These are phyloP conservation scores for Lutraria lutraria DNA, from an alignment of 2,888 invertebrate genomes.

Conservation along the genomic window DNA sequence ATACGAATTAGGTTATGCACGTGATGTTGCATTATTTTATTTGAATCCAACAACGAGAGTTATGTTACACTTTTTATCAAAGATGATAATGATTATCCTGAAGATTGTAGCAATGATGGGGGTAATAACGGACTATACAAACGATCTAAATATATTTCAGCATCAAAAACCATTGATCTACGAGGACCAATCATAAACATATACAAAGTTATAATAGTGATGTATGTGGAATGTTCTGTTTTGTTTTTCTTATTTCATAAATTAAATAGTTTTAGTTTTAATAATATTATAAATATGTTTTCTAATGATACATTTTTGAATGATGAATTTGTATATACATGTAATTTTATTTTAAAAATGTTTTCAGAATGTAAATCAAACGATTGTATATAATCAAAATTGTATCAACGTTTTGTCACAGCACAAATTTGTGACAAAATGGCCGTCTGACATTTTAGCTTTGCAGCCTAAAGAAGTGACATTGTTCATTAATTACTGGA, in stretches of 20 bases:
- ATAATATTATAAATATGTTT: constrained; percentile 58
- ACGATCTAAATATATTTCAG: constrained; percentile 41
- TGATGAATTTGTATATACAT: constrained; percentile 57
- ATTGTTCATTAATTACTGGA: no score
- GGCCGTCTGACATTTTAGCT: no score
- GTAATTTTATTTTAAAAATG: constrained; percentile 40
- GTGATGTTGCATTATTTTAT: no score
- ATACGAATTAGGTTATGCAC: no score
- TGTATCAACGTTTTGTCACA: no score
- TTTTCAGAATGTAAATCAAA: constrained; percentile 49
- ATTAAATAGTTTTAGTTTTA: constrained; percentile 49
- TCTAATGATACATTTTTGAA: constrained; percentile 38
- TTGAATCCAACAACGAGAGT: no score
- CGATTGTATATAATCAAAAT: constrained; percentile 38
- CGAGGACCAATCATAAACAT: constrained; percentile 61
- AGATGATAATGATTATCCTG: constrained; percentile 54
- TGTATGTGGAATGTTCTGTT: constrained; percentile 65
- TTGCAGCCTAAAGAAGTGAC: no score
- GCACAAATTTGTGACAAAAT: no score
- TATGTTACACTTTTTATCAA: constrained; percentile 55
- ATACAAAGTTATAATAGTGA: constrained; percentile 56
- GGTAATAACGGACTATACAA: constrained; percentile 53
- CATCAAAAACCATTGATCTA: constrained; percentile 47
- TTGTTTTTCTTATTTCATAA: constrained; percentile 50
- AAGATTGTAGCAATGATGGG: constrained; percentile 45